These are phyloP conservation scores for Rana temporaria DNA, from an alignment of 2,113 vertebrate genomes.

Conservation along the genomic window DNA sequence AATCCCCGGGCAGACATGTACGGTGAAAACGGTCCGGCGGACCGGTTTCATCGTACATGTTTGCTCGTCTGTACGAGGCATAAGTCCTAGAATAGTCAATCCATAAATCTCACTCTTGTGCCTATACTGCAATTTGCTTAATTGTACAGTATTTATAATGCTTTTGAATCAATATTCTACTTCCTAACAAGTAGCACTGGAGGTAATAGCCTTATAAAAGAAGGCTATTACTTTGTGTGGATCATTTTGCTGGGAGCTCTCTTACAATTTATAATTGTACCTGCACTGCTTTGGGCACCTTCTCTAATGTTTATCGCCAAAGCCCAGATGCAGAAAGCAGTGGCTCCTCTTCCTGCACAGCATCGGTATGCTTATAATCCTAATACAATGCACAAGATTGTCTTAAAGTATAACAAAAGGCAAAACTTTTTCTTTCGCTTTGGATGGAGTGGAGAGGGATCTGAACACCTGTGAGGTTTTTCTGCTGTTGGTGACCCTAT, in stretches of 20 bases:
- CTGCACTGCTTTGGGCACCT: neutral
- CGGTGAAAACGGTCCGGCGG: no score
- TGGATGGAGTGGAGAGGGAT: no score
- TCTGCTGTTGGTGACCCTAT: no score
- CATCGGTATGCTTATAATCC: neutral
- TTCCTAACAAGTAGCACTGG: neutral
- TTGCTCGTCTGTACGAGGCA: no score
- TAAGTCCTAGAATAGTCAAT: neutral
- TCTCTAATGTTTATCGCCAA: neutral
- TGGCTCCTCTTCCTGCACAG: neutral
- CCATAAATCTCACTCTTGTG: constrained; percentile 19
- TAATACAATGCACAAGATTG: no score
- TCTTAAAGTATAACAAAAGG: no score
- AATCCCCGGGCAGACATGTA: no score
- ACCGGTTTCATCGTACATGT: no score
- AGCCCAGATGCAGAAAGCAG: neutral
- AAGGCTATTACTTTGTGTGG: neutral
- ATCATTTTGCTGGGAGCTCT: neutral
- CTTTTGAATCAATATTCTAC: constrained; percentile 1
- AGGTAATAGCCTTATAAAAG: neutral
- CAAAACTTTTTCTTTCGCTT: no score
- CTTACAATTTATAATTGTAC: neutral
- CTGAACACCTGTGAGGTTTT: no score
- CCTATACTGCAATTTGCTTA: constrained; percentile 22
- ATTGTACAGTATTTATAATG: constrained; percentile 19